Evolutionary conservation across 2,888 invertebrate species (phyloP), one percentile per base, ranked within the genome.

Genomic region (Crioceris asparagi): DNA sequence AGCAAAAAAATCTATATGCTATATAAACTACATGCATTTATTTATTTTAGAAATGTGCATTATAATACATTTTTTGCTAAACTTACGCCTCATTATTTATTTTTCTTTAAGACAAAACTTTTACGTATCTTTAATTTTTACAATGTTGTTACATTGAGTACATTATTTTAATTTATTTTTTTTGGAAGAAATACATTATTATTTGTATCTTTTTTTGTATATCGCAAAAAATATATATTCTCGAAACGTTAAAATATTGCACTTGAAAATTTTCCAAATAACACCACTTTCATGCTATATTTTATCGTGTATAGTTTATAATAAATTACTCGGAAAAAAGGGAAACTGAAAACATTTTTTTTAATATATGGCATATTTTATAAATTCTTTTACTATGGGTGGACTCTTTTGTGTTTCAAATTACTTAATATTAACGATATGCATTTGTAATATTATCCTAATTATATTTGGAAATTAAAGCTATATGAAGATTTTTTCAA

Each of bases 31-130:
- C 60, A 59, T 61, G 57, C 57, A 54, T 53, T 50, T 53, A 44
- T 49, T 61, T 60, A 56, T 57, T n/a, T 62, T 60, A 62, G 61
- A 62, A 62, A 62, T 62, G 62, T 62, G 62, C 62, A 60, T 59
- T 48, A 50, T 52, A 55, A 55, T 42, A 57, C 57, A 55, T 56
- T 53, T 56, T 56, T 56, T 56, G 53, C 57, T 57, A 56, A 50
- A 52, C 50, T 51, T 50, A 50, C 51, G 49, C 44, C 49, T 53
- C 49, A 48, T 42, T 46, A 42, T 34, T 40, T 40, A n/a, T 15
- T 44, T 39, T 36, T 34, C 38, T 43, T 45, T 44, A 51, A 51
- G 51, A 52, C 49, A 50, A 51, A 49, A 40, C 45, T 50, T 27
- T 61, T 61, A 61, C 60, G 61, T 62, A 61, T 61, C 51, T 50